Conservation (phyloP, 2,113 vertebrate species). For the Sakesphorus luctuosus region DNA sequence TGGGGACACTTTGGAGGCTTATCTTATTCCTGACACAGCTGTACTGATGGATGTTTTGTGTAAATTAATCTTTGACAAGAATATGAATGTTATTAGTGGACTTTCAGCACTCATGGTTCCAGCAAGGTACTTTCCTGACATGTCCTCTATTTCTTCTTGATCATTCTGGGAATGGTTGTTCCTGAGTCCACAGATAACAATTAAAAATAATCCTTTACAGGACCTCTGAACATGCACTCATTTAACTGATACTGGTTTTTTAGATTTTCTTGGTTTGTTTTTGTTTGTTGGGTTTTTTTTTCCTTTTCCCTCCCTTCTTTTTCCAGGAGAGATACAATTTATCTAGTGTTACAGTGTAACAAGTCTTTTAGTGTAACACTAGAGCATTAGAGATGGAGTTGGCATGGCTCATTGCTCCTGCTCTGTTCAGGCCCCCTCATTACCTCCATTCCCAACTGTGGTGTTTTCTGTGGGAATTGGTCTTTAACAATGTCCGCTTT, state of each 20-base stretch:
- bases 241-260: not conserved
- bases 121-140: not conserved
- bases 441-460: not conserved
- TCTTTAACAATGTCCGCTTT: constrained; percentile 40
- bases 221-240: not conserved
- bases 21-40: not conserved
- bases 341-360: not conserved
- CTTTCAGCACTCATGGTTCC: not conserved
- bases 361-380: not conserved
- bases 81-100: not conserved
- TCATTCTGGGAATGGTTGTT: not conserved
- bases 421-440: constrained; percentile 5
- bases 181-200: not conserved
- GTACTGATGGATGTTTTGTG: not conserved
- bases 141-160: not conserved
- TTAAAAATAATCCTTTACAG: not conserved
- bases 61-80: not conserved
- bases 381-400: not conserved
- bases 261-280: not conserved
- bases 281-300: not conserved
- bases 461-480: constrained; percentile 52
- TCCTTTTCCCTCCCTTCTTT: no score
- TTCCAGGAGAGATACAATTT: not conserved
- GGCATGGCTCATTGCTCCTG: not conserved
- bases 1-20: not conserved